Percentiles rank a stretch among this genome's conserved stretches.
phyloP scores from a whole-genome alignment of 2,888 invertebrate species.

The Spisula subtruncata region DNA sequence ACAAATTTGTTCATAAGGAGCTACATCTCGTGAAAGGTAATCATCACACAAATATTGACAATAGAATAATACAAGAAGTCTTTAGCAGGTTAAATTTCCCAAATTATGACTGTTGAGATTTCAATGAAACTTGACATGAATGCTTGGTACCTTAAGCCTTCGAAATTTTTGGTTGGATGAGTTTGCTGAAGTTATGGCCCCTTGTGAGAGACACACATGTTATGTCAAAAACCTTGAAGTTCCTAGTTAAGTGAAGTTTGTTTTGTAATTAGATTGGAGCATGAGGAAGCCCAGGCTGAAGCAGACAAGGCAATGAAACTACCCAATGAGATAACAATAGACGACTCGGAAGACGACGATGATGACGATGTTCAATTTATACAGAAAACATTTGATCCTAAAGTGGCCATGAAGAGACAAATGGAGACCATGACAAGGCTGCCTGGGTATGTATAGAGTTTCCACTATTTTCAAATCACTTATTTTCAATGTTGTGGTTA shows the following conservation, averaged over 20 bases:
- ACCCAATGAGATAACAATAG: slow-evolving; percentile 62
- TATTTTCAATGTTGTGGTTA: too few species aligned
- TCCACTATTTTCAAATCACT: too few species aligned
- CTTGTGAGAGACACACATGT: not conserved
- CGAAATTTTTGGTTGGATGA: too few species aligned
- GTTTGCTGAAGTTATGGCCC: too few species aligned
- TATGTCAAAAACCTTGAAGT: not conserved
- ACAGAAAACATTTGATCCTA: slow-evolving; percentile 77
- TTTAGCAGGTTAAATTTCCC: not conserved
- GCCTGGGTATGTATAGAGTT: not conserved
- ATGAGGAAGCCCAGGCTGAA: slow-evolving; percentile 62
- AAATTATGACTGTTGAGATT: too few species aligned
- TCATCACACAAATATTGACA: too few species aligned
- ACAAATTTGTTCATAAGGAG: too few species aligned
- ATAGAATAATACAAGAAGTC: too few species aligned
- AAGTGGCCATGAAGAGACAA: slow-evolving; percentile 63
- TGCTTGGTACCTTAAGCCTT: too few species aligned
- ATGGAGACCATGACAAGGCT: not conserved
- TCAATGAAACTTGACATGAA: too few species aligned
- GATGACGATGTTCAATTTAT: slow-evolving; percentile 85
- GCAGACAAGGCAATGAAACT: slow-evolving; percentile 65
- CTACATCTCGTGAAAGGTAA: too few species aligned
- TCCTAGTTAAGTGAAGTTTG: not conserved
- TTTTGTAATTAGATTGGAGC: slow-evolving; percentile 33
- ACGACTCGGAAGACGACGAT: slow-evolving; percentile 75